Base-by-base conservation (phyloP, 2,888 invertebrate species). In the Aleiodes leptofemur region DNA sequence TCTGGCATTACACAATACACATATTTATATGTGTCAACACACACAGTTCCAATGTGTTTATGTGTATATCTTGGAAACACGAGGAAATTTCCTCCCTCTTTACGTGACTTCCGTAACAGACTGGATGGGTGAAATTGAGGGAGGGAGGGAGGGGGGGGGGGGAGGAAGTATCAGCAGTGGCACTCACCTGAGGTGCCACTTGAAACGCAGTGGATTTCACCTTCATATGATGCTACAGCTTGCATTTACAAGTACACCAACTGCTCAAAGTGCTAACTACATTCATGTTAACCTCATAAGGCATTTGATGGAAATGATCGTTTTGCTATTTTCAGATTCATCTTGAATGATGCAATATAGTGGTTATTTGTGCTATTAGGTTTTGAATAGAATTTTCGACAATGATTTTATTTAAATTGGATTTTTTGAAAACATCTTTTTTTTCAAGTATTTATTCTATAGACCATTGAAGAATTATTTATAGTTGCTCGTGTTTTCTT, bases 191-290 rank as follows among this genome's bases (percentile, higher is more conserved):
- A 61, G 51, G 55, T 48, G 23, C 53, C 72, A 51, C 72, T 75
- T 61, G 57, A 55, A 68, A 73, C 66, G 34, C 64, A 71, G 48
- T 73, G 69, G 75, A 74, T 77, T 78, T 69, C 77, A 72, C 66
- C 71, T 69, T 53, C 51, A 23, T 77, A 43, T 64, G 9, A 56
- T 43, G 48, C 48, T 43, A 48, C 64, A 9, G 43, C 43, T 43
- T 48, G 48, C 64, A 64, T 64, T 64, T 43, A 43, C 38, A 29
- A 34, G 38, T 61, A 13, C 64, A 43, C 14, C 70, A 72, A 69
- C 70, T 55, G 72, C 71, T 77, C 43, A 73, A 74, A 79, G 79
- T 77, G 76, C 75, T 78, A 79, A 81, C 76, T 79, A 77, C 50
- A 64, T 69, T 73, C 53, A 73, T 71, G 71, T 55, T 64, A 64